Conservation (phyloP, 2,888 invertebrate species). For the Sycophila texana region DNA sequence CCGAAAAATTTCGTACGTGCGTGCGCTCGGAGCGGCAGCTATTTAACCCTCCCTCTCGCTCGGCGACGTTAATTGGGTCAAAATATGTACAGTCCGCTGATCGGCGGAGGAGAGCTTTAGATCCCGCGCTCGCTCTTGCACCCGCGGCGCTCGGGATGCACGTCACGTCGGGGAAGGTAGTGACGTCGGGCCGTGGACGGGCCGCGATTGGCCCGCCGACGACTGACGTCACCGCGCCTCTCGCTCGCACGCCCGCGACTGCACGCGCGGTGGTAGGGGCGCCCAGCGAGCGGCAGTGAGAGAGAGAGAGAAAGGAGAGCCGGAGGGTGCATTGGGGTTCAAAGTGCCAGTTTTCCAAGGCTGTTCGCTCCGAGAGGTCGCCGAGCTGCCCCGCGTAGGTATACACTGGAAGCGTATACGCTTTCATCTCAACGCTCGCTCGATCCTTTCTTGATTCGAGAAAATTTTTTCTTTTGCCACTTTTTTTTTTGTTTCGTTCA, state of each 20-base stretch:
- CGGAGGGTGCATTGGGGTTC: constrained; percentile 71
- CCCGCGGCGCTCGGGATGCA: constrained; percentile 61
- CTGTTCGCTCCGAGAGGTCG: constrained; percentile 70
- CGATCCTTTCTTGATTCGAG: background rate
- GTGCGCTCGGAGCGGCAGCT: background rate
- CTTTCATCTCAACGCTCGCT: background rate
- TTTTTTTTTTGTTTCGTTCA: background rate
- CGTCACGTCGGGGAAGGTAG: constrained; percentile 71
- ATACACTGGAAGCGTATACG: constrained; percentile 21
- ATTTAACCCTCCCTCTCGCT: constrained; percentile 6
- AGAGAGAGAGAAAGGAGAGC: constrained; percentile 14
- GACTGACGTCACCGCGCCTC: constrained; percentile 69
- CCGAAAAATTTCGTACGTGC: background rate
- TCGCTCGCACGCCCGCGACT: constrained; percentile 31
- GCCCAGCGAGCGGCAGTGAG: constrained; percentile 30
- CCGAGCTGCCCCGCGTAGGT: constrained; percentile 61
- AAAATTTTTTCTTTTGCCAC: background rate
- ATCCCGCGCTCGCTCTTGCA: constrained; percentile 53
- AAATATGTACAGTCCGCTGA: constrained; percentile 63
- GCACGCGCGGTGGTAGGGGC: background rate
- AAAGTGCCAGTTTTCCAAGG: constrained; percentile 75
- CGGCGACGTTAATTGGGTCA: constrained; percentile 69
- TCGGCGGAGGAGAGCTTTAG: background rate
- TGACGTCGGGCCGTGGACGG: constrained; percentile 70
- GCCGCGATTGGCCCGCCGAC: constrained; percentile 68